These are phyloP conservation scores for Heliconius cydno DNA, from an alignment of 2,888 invertebrate species.

Conservation along the genomic window DNA sequence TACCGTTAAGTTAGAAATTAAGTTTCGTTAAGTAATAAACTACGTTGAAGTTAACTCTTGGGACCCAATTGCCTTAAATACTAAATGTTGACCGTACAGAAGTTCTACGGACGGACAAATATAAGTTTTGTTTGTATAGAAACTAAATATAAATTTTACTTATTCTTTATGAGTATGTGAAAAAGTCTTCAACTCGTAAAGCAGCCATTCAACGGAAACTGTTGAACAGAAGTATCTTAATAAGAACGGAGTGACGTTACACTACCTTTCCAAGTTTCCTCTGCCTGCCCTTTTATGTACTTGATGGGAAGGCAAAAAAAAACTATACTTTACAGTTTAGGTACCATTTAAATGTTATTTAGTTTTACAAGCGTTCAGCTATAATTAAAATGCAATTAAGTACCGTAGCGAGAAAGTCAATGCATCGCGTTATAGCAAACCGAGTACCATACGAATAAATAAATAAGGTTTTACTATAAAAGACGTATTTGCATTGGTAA, in stretches of 20 bases:
- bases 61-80: conserved; percentile 26
- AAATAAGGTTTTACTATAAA: conserved; percentile 20
- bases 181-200: neutral
- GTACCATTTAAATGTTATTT: conserved; percentile 10
- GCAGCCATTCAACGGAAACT: neutral
- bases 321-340: neutral
- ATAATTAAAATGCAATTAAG: conserved; percentile 32
- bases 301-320: too few species aligned
- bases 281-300: too few species aligned
- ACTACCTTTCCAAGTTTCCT: too few species aligned
- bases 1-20: conserved; percentile 35
- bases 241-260: too few species aligned
- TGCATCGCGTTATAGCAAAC: conserved; percentile 27
- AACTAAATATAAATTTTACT: neutral
- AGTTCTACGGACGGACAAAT: neutral
- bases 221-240: too few species aligned
- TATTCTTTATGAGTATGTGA: neutral
- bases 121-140: neutral
- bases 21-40: conserved; percentile 33
- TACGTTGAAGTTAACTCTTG: conserved; percentile 22
- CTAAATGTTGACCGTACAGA: conserved; percentile 18
- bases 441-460: conserved; percentile 18
- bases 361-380: conserved; percentile 13
- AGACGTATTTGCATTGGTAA: neutral
- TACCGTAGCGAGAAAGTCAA: conserved; percentile 20